A percentile compares a stretch with the other conserved stretches of the same genome.
Evolutionary conservation across 2,888 invertebrate species (phyloP).

Genomic region (Calameuta filiformis): DNA sequence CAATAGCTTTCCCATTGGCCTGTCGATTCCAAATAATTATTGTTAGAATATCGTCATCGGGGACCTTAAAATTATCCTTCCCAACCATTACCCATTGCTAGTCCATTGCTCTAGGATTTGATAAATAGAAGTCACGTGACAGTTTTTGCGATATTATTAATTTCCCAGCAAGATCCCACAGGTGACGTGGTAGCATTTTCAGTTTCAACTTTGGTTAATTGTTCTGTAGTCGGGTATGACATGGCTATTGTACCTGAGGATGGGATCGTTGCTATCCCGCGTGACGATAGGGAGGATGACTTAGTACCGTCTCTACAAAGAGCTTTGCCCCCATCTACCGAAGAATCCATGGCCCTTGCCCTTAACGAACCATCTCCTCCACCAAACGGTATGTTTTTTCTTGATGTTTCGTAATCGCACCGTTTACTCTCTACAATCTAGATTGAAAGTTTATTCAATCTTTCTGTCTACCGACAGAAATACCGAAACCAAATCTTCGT

Average conservation of each 20-base stretch:
- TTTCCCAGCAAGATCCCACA: neutral
- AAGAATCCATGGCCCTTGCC: conserved; percentile 53
- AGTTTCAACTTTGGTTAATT: conserved; percentile 13
- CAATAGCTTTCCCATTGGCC: neutral
- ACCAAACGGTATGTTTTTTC: conserved; percentile 49
- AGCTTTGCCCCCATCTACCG: conserved; percentile 51
- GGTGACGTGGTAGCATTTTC: neutral
- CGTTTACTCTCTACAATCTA: neutral
- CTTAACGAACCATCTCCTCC: conserved; percentile 49
- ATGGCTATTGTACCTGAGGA: conserved; percentile 56
- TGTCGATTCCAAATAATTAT: neutral
- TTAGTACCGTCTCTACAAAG: conserved; percentile 46
- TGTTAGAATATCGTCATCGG: neutral
- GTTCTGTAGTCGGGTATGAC: conserved; percentile 50
- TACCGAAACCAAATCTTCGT: neutral
- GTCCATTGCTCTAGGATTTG: neutral
- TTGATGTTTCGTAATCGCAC: neutral
- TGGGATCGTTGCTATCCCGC: conserved; percentile 54
- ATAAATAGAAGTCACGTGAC: neutral
- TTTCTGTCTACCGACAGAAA: neutral
- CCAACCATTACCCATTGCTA: neutral
- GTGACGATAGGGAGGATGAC: conserved; percentile 48
- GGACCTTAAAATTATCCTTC: neutral
- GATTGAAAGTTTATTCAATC: neutral
- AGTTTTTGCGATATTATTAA: neutral